Base-by-base conservation (phyloP, 1,140 invertebrate genomes). In the Drosophila guanche region DNA sequence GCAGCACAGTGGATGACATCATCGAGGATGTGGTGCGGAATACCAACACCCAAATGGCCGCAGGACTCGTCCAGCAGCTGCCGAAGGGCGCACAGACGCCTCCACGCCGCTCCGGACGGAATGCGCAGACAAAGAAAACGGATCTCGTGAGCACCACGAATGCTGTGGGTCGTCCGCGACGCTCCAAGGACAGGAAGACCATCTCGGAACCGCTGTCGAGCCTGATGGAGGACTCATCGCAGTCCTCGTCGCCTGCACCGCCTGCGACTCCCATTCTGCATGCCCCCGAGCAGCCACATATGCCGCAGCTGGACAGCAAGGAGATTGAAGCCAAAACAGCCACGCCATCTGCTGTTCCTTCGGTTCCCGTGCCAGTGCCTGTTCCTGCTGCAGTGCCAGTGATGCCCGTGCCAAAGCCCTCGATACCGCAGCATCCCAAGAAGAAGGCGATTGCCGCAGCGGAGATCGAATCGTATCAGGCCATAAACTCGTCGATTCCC, bases 11-110 rank as follows among this genome's bases (percentile, higher is more conserved):
- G 1, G 96, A 97, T 91, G 96, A 97, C 73, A 94, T 95, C 1
- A 97, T 97, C 69, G 97, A 98, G 61, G 96, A 97, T 78, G 96
- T 97, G 2, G 94, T 97, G 0, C 94, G 95, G 68, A 94, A 95
- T 66, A 94, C 91, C 7, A 94, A 95, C 60, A 94, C 92, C 2
- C 91, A 54, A 83, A 72, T 70, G 6, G 42, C 92, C 25, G 50
- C 90, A 37, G 69, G 81, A 54, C 10, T 37, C 7, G 25, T 27
- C 5, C 70, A 76, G 29, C 68, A 79, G 54, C 47, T 91, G 58
- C 91, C 80, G 16, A 91, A 91, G 62, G 90, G 89, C 3, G 75
- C 76, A 4, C 89, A 90, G 55, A 91, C 90, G 0, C 89, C 90
- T 6, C 90, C 91, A 1, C 55, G 83, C 40, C 60, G 83, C 40